Percentiles rank a stretch among this genome's conserved stretches.
Evolutionary conservation across 2,888 invertebrate genomes (phyloP).

Genomic region (Ennomos erosarius): DNA sequence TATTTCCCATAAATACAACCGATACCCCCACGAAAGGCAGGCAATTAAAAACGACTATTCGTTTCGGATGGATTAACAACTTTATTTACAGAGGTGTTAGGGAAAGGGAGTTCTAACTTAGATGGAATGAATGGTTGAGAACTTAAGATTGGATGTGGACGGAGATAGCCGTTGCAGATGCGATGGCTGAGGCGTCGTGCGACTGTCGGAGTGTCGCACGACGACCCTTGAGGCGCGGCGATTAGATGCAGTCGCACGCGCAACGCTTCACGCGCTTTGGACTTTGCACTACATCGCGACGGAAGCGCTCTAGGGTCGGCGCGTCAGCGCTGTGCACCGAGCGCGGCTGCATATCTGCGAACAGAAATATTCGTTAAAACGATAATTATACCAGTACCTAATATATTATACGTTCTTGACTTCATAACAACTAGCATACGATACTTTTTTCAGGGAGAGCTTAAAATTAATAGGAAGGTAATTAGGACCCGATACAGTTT

Average conservation of each 20-base stretch:
- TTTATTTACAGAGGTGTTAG: constrained; percentile 70
- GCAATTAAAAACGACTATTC: constrained; percentile 62
- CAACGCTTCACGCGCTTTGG: constrained; percentile 90
- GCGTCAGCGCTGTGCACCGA: constrained; percentile 86
- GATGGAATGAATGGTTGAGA: constrained; percentile 49
- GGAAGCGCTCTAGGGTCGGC: constrained; percentile 20
- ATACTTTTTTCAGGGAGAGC: no score
- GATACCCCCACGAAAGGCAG: constrained; percentile 48
- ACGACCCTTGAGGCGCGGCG: constrained; percentile 1
- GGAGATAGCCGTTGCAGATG: constrained; percentile 45
- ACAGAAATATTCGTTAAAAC: constrained; percentile 24
- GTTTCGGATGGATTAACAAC: constrained; percentile 61
- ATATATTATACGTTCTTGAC: no score
- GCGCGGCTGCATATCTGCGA: constrained; percentile 92
- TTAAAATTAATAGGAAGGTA: no score
- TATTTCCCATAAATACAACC: constrained; percentile 57
- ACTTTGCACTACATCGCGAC: constrained; percentile 61
- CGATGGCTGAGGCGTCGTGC: constrained; percentile 24
- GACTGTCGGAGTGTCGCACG: neutral
- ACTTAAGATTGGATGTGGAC: constrained; percentile 55
- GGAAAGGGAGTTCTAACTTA: constrained; percentile 31
- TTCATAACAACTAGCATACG: no score
- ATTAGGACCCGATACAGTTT: no score
- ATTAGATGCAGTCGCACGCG: constrained; percentile 89
- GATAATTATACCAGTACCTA: no score